Evolutionary conservation across 2,888 invertebrate species (phyloP).

Genomic region (Agrochola lota): DNA sequence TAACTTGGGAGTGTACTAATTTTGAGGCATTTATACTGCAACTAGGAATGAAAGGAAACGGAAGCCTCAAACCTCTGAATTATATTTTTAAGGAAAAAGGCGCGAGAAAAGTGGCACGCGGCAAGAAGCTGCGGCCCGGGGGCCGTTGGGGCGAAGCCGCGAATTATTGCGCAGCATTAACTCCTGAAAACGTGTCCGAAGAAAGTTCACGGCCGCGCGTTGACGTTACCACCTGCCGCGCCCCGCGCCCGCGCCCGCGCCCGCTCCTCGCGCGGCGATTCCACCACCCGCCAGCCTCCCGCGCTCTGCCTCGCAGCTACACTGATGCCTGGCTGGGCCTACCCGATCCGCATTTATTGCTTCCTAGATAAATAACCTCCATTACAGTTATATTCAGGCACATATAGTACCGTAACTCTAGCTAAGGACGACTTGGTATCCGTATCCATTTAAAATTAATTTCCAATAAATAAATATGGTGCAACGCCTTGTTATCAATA

Average conservation of each 20-base stretch:
- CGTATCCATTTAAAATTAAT: slow-evolving; percentile 7
- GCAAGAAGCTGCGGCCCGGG: slow-evolving; percentile 71
- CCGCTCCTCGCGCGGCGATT: slow-evolving; percentile 73
- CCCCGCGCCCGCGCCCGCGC: slow-evolving; percentile 72
- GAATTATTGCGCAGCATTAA: slow-evolving; percentile 88
- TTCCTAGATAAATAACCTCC: slow-evolving; percentile 46
- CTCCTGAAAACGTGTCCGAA: slow-evolving; percentile 90
- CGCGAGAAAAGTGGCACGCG: slow-evolving; percentile 52
- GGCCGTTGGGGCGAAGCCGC: slow-evolving; percentile 81
- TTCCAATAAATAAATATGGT: slow-evolving; percentile 39
- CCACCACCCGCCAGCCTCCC: slow-evolving; percentile 74
- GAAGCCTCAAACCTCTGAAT: not conserved
- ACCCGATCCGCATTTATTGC: slow-evolving; percentile 38
- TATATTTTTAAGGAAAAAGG: slow-evolving; percentile 48
- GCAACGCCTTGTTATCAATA: slow-evolving; percentile 40
- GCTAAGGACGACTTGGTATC: not conserved
- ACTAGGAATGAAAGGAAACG: slow-evolving; percentile 9
- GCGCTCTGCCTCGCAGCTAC: slow-evolving; percentile 63
- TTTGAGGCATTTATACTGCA: not conserved
- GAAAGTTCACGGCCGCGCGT: slow-evolving; percentile 91
- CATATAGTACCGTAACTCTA: slow-evolving; percentile 8
- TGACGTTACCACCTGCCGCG: slow-evolving; percentile 86
- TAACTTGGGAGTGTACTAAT: not conserved
- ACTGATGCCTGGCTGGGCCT: slow-evolving; percentile 49
- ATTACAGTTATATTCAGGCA: slow-evolving; percentile 35